Conservation (phyloP, 2,113 vertebrate species). For the Verasper variegatus region DNA sequence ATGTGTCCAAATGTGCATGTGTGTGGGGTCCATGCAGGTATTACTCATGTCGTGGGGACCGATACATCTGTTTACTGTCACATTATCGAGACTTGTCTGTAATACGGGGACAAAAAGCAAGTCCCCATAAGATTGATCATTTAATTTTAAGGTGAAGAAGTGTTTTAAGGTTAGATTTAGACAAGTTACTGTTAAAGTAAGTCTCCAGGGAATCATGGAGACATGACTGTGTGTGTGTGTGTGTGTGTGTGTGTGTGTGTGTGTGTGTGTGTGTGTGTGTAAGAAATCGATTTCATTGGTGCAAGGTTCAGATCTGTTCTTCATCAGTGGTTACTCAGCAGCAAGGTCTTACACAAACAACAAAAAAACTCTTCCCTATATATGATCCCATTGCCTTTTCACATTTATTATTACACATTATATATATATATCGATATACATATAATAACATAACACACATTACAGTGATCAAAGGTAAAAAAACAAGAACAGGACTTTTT, state of each 20-base stretch:
- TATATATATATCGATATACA: not conserved
- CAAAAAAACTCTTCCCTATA: not conserved
- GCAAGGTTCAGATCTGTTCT: conserved; percentile 45
- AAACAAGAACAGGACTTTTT: too few relatives aligned
- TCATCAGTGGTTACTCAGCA: conserved; percentile 34
- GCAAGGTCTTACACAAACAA: conserved; percentile 3
- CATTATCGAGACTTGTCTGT: not conserved
- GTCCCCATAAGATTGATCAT: not conserved
- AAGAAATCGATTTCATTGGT: conserved; percentile 35
- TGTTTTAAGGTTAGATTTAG: not conserved
- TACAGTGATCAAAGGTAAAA: not conserved
- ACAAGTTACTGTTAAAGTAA: too few relatives aligned
- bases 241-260: too few relatives aligned
- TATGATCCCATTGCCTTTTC: too few relatives aligned
- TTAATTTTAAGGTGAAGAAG: not conserved
- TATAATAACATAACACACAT: too few relatives aligned
- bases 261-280: not conserved
- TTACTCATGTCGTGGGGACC: not conserved
- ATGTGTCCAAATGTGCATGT: conserved; percentile 6
- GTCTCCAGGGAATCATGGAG: not conserved
- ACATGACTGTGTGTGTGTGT: not conserved
- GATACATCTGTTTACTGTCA: not conserved
- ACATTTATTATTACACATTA: not conserved
- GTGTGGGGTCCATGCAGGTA: not conserved
- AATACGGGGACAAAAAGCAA: not conserved